Base-by-base conservation (phyloP, 1,140 invertebrate species). In the Gerris buenoi region DNA sequence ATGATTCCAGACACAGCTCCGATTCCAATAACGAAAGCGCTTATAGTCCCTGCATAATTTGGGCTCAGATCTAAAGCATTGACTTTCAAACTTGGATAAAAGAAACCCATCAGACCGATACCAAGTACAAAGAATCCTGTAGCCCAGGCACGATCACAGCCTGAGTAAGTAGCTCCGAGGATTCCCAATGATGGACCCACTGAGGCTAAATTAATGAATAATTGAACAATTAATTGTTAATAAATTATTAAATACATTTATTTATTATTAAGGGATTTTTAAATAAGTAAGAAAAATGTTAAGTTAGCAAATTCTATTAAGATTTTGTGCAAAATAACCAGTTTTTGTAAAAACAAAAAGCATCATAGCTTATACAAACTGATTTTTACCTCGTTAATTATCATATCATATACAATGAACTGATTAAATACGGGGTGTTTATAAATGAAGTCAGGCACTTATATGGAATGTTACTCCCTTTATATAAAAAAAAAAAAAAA, bases 11-110 rank as follows among this genome's bases (percentile, higher is more conserved):
- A 86, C 1, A 90, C 79, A 0, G 88, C 88, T 0, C 88, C 89
- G 67, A 90, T 84, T 0, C 88, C 88, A 75, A 92, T 92, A 0
- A 88, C 87, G 29, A 92, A 80, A 1, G 88, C 90, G 80, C 90
- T 91, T 26, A 90, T 76, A 1, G 85, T 86, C 64, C 89, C 88
- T 14, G 88, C 87, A 77, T 85, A 88, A 76, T 89, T 90, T 5
- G 88, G 87, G 27, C 87, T 86, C 65, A 93, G 81, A 76, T 93
- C 89, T 60, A 92, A 75, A 22, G 88, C 84, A 73, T 91, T 91
- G 1, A 88, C 84, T 75, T 68, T 87, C 81, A 87, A 86, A 56
- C 86, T 85, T 62, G 85, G 85, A 78, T 87, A 87, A 73, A 85
- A 87, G 2, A 84, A 81, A 13, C 86, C 86, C 85, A 87, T 88